A percentile compares a stretch with the other conserved stretches of the same genome.
phyloP scores from a whole-genome alignment of 2,888 invertebrate species.

The Drymonia ruficornis region DNA sequence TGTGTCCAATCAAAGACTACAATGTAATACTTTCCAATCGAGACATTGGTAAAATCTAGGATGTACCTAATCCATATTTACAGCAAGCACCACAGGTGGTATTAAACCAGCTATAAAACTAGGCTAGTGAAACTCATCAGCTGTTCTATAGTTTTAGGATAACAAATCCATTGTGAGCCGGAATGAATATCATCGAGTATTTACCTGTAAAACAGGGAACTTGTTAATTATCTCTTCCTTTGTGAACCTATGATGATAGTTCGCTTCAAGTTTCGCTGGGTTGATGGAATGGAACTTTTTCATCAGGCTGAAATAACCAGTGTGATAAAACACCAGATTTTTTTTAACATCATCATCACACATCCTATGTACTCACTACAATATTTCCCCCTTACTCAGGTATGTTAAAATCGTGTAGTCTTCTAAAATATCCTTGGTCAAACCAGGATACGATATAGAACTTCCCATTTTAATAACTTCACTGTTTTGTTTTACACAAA shows the following conservation, averaged over 20 bases:
- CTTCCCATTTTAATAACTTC: conserved; percentile 71
- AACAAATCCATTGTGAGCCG: no score
- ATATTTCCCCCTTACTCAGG: conserved; percentile 85
- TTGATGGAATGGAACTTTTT: conserved; percentile 83
- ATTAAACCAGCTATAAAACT: no score
- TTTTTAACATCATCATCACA: no score
- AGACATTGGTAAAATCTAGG: no score
- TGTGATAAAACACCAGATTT: no score
- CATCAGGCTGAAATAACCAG: conserved; percentile 75
- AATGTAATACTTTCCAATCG: no score
- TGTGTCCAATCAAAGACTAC: no score
- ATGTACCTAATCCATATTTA: no score
- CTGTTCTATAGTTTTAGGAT: not conserved
- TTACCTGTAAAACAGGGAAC: conserved; percentile 88
- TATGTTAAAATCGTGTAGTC: conserved; percentile 86
- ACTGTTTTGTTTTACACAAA: no score
- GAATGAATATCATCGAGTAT: no score
- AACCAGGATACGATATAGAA: conserved; percentile 71
- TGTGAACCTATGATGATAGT: conserved; percentile 80
- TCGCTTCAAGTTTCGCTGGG: conserved; percentile 64
- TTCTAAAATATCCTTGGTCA: conserved; percentile 84
- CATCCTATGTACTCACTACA: conserved; percentile 81
- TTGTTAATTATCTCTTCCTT: conserved; percentile 81
- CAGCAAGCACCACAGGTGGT: no score
- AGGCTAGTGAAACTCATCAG: not conserved